These are phyloP conservation scores for Blastobasis adustella DNA, from an alignment of 2,888 invertebrate genomes.

Conservation along the genomic window DNA sequence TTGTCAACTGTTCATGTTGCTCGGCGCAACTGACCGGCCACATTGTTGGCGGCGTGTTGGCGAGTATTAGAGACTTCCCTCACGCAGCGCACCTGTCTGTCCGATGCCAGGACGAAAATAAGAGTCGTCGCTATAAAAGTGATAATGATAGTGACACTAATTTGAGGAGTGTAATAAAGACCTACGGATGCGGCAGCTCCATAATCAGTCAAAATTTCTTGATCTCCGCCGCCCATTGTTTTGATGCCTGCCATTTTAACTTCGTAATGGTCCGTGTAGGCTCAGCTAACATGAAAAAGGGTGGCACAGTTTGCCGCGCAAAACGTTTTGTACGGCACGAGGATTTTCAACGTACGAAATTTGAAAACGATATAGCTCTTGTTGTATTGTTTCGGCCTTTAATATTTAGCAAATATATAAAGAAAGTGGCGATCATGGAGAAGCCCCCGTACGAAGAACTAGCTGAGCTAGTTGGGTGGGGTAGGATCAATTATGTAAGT, in stretches of 20 bases:
- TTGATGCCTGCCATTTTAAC: constrained; percentile 15
- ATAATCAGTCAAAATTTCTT: constrained; percentile 27
- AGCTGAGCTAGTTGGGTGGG: constrained; percentile 27
- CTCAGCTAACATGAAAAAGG: too few species aligned
- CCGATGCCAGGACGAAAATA: constrained; percentile 10
- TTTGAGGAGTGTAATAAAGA: too few species aligned
- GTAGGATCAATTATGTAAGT: constrained; percentile 13
- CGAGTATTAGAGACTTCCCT: constrained; percentile 16
- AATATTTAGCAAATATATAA: constrained; percentile 7
- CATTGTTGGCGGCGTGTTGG: constrained; percentile 18
- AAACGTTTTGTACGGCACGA: constrained; percentile 11
- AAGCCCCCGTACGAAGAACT: constrained; percentile 10
- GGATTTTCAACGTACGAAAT: accelerated
- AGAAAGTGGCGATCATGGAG: constrained; percentile 19
- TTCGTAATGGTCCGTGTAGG: too few species aligned
- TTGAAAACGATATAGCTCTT: constrained; percentile 18
- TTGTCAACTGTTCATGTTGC: too few species aligned
- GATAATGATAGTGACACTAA: accelerated
- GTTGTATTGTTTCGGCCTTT: constrained; percentile 6
- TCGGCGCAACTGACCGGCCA: too few species aligned
- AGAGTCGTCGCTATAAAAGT: too few species aligned
- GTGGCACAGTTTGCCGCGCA: neutral
- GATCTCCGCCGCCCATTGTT: constrained; percentile 33
- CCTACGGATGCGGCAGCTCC: constrained; percentile 29
- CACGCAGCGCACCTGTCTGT: constrained; percentile 20